These are phyloP conservation scores for Chamaea fasciata DNA, from an alignment of 2,113 vertebrate genomes.

Conservation along the genomic window DNA sequence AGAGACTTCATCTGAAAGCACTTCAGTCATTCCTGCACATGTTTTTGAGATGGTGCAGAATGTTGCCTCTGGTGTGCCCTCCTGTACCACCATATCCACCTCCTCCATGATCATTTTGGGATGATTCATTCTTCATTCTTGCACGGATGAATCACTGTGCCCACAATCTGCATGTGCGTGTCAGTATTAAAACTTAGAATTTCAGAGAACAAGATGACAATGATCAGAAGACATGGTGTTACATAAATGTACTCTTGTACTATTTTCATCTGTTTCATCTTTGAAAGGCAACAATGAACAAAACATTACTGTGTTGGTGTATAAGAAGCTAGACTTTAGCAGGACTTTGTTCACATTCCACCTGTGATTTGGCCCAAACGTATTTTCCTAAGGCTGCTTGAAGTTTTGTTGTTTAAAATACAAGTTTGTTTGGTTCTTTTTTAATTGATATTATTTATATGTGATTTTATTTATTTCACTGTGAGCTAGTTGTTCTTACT, in stretches of 20 bases:
- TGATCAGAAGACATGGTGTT: slow-evolving; percentile 24
- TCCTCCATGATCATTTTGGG: slow-evolving; percentile 29
- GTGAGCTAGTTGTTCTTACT: background rate
- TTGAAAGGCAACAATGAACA: background rate
- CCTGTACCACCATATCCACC: background rate
- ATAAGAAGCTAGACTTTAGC: background rate
- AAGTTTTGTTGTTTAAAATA: background rate
- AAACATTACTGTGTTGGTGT: background rate
- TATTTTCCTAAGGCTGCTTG: background rate
- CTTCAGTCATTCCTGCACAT: background rate
- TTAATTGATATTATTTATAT: background rate
- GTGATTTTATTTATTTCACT: background rate
- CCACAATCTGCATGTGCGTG: slow-evolving; percentile 25
- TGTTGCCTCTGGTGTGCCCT: background rate
- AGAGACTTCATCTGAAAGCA: background rate
- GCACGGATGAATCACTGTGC: slow-evolving; percentile 10
- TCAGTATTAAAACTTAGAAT: slow-evolving; percentile 2
- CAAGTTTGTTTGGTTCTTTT: background rate
- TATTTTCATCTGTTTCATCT: slow-evolving; percentile 21
- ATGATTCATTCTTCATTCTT: slow-evolving; percentile 36
- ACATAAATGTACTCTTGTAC: slow-evolving; percentile 39
- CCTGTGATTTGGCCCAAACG: background rate
- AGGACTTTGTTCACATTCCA: background rate
- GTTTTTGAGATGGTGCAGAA: background rate
- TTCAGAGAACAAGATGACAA: background rate